Evolutionary conservation across 2,888 invertebrate genomes (phyloP).

Genomic region (Meghimatium bilineatum): DNA sequence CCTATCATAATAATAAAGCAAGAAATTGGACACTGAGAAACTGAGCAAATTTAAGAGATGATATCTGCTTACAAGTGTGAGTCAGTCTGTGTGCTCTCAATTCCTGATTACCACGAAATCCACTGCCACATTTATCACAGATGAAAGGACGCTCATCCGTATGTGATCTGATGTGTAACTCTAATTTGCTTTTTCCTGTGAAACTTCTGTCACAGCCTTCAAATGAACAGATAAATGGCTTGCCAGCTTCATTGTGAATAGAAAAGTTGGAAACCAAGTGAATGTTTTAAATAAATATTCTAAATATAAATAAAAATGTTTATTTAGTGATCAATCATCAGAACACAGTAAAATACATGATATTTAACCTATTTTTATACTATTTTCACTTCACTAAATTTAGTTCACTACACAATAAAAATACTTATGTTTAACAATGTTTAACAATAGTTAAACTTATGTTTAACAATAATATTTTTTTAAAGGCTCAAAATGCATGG

Average conservation of each 20-base stretch:
- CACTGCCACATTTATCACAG: slow-evolving; percentile 56
- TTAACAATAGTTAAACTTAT: no score
- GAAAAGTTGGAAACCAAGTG: neutral
- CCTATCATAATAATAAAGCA: neutral
- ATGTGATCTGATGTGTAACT: slow-evolving; percentile 55
- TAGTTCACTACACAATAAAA: no score
- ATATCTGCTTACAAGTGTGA: slow-evolving; percentile 41
- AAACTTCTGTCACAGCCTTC: slow-evolving; percentile 54
- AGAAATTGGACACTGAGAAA: neutral
- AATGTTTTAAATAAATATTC: neutral
- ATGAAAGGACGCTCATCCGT: slow-evolving; percentile 54
- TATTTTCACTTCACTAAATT: no score
- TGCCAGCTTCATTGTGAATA: slow-evolving; percentile 24
- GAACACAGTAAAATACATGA: neutral
- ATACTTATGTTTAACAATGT: no score
- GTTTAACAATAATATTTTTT: no score
- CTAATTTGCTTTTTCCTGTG: slow-evolving; percentile 52
- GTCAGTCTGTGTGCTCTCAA: slow-evolving; percentile 51
- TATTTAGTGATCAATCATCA: neutral
- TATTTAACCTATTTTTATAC: no score
- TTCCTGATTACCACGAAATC: slow-evolving; percentile 52
- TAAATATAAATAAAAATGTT: neutral
- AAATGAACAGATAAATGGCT: slow-evolving; percentile 47
- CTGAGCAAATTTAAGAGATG: neutral
- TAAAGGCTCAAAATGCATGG: no score